Evolutionary conservation across 2,113 vertebrate genomes (phyloP).

Genomic region (Zosterops lateralis): DNA sequence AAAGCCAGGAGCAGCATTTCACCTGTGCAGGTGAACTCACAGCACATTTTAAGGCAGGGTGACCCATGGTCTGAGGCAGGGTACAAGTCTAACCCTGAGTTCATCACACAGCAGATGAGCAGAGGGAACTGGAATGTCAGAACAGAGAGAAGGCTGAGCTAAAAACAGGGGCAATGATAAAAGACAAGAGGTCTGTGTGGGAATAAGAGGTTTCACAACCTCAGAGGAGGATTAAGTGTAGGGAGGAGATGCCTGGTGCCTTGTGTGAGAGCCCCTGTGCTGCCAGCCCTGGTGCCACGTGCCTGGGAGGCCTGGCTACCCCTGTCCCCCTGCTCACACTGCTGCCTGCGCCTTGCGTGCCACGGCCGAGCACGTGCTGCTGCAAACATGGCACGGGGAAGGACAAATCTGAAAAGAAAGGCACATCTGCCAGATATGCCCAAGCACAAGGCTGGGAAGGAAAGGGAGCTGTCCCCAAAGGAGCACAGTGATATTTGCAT

Average conservation of each 20-base stretch:
- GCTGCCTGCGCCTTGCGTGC: not conserved
- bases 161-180: not conserved
- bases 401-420: not conserved
- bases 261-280: not conserved
- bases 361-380: not conserved
- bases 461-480: not conserved
- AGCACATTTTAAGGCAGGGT: not conserved
- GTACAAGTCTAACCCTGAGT: not conserved
- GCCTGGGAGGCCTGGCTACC: not conserved
- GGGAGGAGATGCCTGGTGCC: not conserved
- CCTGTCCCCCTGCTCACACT: accelerated
- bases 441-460: not conserved
- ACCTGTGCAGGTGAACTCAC: not conserved
- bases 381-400: not conserved
- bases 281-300: not conserved
- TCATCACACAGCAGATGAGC: not conserved
- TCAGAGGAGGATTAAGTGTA: not conserved
- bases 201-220: not conserved
- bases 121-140: not conserved
- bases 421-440: not conserved
- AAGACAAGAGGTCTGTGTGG: not conserved
- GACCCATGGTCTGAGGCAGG: not conserved
- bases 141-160: not conserved
- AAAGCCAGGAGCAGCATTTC: not conserved
- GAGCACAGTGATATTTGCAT: not conserved